Conservation (phyloP, 2,888 invertebrate species). For the Mythimna impura region DNA sequence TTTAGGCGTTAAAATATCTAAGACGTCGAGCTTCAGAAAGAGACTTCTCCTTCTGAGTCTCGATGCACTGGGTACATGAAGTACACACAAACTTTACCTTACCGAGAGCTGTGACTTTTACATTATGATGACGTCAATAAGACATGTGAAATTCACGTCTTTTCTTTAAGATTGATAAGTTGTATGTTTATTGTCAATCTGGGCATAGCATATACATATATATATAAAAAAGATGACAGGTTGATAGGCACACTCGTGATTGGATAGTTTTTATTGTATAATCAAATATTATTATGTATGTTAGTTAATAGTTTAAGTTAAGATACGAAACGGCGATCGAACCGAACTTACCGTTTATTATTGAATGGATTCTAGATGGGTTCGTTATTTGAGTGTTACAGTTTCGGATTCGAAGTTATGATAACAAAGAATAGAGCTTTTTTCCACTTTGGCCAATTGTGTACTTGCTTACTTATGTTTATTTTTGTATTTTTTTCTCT, state of each 20-base stretch:
- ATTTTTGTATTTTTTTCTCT: too few species aligned
- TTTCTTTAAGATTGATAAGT: conserved; percentile 24
- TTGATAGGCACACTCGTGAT: conserved; percentile 47
- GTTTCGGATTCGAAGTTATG: background rate
- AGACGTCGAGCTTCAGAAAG: conserved; percentile 23
- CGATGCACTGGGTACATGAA: conserved; percentile 4
- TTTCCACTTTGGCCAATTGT: background rate
- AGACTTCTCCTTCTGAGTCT: conserved; percentile 1
- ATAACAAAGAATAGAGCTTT: too few species aligned
- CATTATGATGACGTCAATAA: conserved; percentile 16
- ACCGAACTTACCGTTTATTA: conserved; percentile 31
- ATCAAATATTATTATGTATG: conserved; percentile 44
- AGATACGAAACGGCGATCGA: conserved; percentile 42
- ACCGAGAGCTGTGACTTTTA: conserved; percentile 24
- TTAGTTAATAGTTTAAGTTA: conserved; percentile 43
- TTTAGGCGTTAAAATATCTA: background rate
- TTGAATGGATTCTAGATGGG: conserved; percentile 9
- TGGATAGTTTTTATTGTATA: conserved; percentile 31
- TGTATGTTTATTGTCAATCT: conserved; percentile 69
- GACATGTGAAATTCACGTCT: conserved; percentile 10
- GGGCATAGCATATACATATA: conserved; percentile 77
- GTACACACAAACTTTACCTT: conserved; percentile 9
- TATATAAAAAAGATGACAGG: conserved; percentile 58
- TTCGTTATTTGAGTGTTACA: conserved; percentile 20
- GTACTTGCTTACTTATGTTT: too few species aligned